These are phyloP conservation scores for Masticophis lateralis DNA, from an alignment of 2,797 vertebrate species.

Conservation along the genomic window DNA sequence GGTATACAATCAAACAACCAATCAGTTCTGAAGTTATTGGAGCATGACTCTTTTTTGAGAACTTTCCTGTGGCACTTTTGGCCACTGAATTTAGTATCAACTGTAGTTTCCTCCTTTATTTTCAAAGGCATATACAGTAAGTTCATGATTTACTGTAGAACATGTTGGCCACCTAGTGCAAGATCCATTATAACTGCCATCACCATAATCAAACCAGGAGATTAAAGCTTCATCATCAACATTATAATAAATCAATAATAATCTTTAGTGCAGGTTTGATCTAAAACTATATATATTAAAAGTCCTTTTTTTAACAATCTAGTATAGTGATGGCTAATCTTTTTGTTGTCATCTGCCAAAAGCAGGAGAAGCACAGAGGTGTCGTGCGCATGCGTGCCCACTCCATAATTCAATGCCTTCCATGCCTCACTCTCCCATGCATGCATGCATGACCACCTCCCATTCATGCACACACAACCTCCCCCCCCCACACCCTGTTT, in stretches of 20 bases:
- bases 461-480: too few relatives aligned
- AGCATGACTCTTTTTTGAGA: neutral
- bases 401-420: too few relatives aligned
- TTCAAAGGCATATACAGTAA: neutral
- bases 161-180: neutral
- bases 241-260: neutral
- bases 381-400: too few relatives aligned
- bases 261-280: neutral
- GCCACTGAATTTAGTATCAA: neutral
- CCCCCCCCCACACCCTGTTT: too few relatives aligned
- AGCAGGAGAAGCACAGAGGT: too few relatives aligned
- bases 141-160: neutral
- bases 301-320: constrained; percentile 35
- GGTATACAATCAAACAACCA: neutral
- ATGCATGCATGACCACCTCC: too few relatives aligned
- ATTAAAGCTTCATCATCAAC: neutral
- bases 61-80: neutral
- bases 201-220: neutral
- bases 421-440: too few relatives aligned
- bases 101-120: neutral
- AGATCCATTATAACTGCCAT: neutral
- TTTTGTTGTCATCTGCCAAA: too few relatives aligned
- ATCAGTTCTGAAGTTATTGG: neutral
- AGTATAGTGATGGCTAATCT: constrained; percentile 3
- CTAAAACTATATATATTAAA: neutral